Percentiles rank a stretch among this genome's conserved stretches.
Conservation (phyloP, 2,888 invertebrate species). For the Sinopyrophorus schimmeli region DNA sequence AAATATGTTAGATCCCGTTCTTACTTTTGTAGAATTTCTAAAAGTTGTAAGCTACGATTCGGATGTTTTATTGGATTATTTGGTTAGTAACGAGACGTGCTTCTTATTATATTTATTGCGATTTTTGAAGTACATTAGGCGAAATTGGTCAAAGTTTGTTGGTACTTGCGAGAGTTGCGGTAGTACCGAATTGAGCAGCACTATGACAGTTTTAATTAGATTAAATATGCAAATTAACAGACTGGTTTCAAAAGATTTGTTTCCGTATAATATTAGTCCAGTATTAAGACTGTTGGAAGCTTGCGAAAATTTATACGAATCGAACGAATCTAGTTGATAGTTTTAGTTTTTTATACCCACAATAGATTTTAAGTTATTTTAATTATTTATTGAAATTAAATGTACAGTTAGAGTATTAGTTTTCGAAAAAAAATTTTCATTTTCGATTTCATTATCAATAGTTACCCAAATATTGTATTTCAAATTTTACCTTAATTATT, state of each 20-base stretch:
- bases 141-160: slow-evolving; percentile 83
- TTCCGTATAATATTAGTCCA: slow-evolving; percentile 89
- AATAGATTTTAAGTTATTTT: slow-evolving; percentile 21
- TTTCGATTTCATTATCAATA: slow-evolving; percentile 7
- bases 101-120: slow-evolving; percentile 82
- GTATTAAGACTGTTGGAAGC: slow-evolving; percentile 80
- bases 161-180: slow-evolving; percentile 67
- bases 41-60: slow-evolving; percentile 81
- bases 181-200: slow-evolving; percentile 69
- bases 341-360: not conserved
- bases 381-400: slow-evolving; percentile 26
- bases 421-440: slow-evolving; percentile 7
- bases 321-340: slow-evolving; percentile 70
- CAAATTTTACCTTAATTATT: slow-evolving; percentile 1
- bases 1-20: slow-evolving; percentile 80
- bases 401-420: slow-evolving; percentile 19
- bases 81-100: slow-evolving; percentile 90
- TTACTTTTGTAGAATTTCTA: slow-evolving; percentile 85
- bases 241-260: slow-evolving; percentile 78
- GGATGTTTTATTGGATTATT: slow-evolving; percentile 78
- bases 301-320: slow-evolving; percentile 84
- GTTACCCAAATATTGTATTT: slow-evolving; percentile 13
- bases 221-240: slow-evolving; percentile 79
- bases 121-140: slow-evolving; percentile 80
- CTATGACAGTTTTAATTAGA: slow-evolving; percentile 81